Evolutionary conservation across 2,888 invertebrate genomes (phyloP), one percentile per base, ranked within the genome.

Genomic region (Auanema freiburgensis): DNA sequence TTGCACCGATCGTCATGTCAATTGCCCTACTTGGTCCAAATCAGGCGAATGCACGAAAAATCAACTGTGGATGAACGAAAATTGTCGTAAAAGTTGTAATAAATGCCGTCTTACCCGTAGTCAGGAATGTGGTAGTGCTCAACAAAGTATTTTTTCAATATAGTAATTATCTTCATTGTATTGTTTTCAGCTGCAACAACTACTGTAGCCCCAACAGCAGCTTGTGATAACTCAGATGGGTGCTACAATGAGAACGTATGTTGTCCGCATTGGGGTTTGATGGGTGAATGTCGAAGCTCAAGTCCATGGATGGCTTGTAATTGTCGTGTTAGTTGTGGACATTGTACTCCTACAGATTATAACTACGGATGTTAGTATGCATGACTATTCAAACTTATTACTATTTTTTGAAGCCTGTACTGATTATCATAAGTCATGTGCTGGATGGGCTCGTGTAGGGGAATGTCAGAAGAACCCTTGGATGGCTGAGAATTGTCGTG

Each of bases 161-260:
- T 18, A 43, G 16, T 40, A 55, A 57, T 46, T 23, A 21, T 23
- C 24, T 6, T 24, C 8, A 44, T 18, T 2, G 46, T 33, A 3
- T 50, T 18, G 41, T 33, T 33, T 33, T 8, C 57, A 21, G 57
- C 67, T 8, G 40, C 54, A 33, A 46, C 56, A n/a, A 46, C 66
- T 1, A 61, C 65, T n/a, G 46, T 54, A 25, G 41, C 41, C 60
- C 44, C 42, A 18, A 41, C 24, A 16, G 50, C 51, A 33, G 40
- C 25, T 5, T 59, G 53, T 42, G 59, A 55, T 33, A 54, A 40
- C 60, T 71, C 71, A 5, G 65, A 65, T 52, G 77, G 77, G 49
- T 80, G 80, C 62, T 80, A 49, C 66, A 80, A 80, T 58, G 80
- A 80, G 51, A 71, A 79, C 55, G 68, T 72, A 14, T 80, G 80